Evolutionary conservation across 2,888 invertebrate species (phyloP), one percentile per base, ranked within the genome.

Genomic region (Thecocarcelia acutangulata): DNA sequence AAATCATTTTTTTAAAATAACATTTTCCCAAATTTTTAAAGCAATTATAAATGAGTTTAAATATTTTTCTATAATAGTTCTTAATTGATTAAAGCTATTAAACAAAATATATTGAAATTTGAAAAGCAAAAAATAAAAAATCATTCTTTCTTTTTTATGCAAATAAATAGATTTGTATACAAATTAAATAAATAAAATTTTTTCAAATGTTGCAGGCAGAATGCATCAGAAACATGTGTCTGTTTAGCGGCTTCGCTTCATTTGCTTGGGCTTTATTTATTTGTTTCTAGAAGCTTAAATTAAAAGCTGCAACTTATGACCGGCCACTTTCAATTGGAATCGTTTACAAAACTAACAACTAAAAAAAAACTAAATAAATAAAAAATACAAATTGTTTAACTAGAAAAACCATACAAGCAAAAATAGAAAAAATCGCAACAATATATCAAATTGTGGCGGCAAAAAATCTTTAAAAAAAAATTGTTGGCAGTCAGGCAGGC

Each of bases 361-460:
- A 37, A 8, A 9, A 28, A 4, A 5, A 2, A 28, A 59, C n/a
- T 9, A 15, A 24, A 15, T 8, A 19, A 46, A n/a, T 3, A 44
- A 24, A n/a, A 44, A 74, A 24, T 24, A 3, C 56, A 58, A 40
- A 33, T 33, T 33, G 33, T 33, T 33, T 33, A 33, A 33, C 13
- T 48, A 9, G 13, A 37, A 24, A 64, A 74, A 42, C 40, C 64
- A 58, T 58, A 37, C 40, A n/a, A 63, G 1, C 17, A 11, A 24
- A 54, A 48, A n/a, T n/a, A n/a, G n/a, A n/a, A 42, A 28, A 3
- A 63, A 17, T 11, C 13, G 15, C 56, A 58, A 75, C 46, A 61
- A 61, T 68, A 63, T 61, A 76, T 66, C 58, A 72, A 78, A 58
- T n/a, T 72, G 56, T 72, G 70, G 42, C 64, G 52, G 72, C 33